Base-by-base conservation (phyloP, 2,888 invertebrate species). In the Mellilla xanthometata region DNA sequence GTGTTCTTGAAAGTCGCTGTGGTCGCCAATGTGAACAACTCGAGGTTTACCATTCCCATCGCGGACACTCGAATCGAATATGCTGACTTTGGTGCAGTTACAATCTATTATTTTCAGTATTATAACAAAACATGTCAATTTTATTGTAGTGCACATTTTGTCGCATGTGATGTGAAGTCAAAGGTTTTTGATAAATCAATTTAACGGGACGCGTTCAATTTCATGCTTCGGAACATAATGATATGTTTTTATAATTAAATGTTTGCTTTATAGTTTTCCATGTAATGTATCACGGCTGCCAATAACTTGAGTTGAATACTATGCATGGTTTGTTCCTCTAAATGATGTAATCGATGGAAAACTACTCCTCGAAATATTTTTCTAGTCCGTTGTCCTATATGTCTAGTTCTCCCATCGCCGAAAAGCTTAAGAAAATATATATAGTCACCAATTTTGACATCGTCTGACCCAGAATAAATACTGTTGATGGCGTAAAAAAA, bases 381-480 rank as follows among this genome's bases (percentile, higher is more conserved):
- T 39, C 66, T 62, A 6, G 82, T 84, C 36, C 54, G 49, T 2
- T 56, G 42, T 9, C 62, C 62, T 24, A 83, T 76, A 24, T 62
- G 64, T 3, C 28, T 49, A 13, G 22, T 58, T 22, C 28, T 6
- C 1, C 61, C 56, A 31, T 54, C 58, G 1, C 76, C 81, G 27
- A 65, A 83, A 40, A 44, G 60, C 40, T 65, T 76, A 3, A 83
- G 55, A 7, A 57, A 27, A 48, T 73, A 76, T 47, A 83, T 60
- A 48, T 82, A 86, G 39, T 72, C 64, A 26, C 80, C 78, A 58
- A 84, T 62, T 60, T 66, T 68, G 11, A 54, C 49, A 19, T 71
- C 69, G 13, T 72, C 58, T 2, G 45, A 33, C 1, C 52, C 22
- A 5, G 45, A 58, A 49, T 66, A 85, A 23, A 84, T 65, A 2